Percentiles rank a stretch among this genome's conserved stretches.
Evolutionary conservation across 1,140 invertebrate genomes (phyloP).

Genomic region (Wasmannia auropunctata): DNA sequence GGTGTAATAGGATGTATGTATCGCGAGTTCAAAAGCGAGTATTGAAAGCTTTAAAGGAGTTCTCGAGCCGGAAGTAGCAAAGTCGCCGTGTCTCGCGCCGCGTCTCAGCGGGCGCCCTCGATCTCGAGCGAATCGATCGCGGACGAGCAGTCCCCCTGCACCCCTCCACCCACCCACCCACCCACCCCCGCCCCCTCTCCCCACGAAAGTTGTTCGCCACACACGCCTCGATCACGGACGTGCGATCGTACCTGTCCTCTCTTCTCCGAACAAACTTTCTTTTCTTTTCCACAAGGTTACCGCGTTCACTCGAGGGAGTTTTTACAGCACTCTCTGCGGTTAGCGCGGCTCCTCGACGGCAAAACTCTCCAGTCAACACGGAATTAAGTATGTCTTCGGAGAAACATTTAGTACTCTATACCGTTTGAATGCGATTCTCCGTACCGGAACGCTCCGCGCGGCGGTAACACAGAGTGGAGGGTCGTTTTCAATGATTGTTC

Average conservation of each 20-base stretch:
- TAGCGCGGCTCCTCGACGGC: background rate
- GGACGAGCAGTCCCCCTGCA: background rate
- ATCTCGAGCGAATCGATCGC: constrained; percentile 22
- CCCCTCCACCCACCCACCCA: too few relatives aligned
- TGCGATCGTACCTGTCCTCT: constrained; percentile 32
- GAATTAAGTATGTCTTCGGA: constrained; percentile 40
- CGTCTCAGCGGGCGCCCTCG: background rate
- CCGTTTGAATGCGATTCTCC: constrained; percentile 26
- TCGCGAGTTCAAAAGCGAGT: constrained; percentile 59
- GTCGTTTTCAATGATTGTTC: constrained; percentile 37
- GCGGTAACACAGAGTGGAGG: background rate
- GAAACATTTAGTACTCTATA: constrained; percentile 30
- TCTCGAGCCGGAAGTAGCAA: constrained; percentile 19
- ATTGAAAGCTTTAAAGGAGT: constrained; percentile 29
- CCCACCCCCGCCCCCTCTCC: too few relatives aligned
- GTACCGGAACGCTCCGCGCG: background rate
- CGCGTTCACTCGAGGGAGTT: background rate
- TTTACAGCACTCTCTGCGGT: background rate
- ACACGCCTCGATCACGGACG: constrained; percentile 11
- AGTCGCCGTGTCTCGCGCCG: background rate
- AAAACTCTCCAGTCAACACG: constrained; percentile 44
- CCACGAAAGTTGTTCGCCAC: constrained; percentile 31
- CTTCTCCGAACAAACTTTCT: background rate
- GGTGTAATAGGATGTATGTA: constrained; percentile 62
- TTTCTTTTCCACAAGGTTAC: background rate